Evolutionary conservation across 2,888 invertebrate species (phyloP).

Genomic region (Phortica okadai): DNA sequence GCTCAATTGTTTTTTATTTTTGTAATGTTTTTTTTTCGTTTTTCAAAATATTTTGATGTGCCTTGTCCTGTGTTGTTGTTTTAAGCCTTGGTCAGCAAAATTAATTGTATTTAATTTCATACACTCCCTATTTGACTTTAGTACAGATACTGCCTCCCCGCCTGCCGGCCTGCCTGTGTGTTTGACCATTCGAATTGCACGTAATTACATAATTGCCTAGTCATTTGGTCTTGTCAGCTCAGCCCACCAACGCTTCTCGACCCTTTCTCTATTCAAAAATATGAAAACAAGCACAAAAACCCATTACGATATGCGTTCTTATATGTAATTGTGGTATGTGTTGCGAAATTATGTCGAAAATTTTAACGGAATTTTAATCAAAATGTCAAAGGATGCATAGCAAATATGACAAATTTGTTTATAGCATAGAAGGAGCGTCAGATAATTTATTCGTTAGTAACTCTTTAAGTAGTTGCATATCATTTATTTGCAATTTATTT

Average conservation of each 20-base stretch:
- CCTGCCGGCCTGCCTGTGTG: slow-evolving; percentile 41
- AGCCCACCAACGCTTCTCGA: slow-evolving; percentile 15
- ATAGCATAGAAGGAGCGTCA: no score
- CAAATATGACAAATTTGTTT: neutral
- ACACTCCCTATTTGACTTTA: slow-evolving; percentile 27
- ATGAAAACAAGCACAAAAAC: neutral
- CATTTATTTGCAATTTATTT: no score
- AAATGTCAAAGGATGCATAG: slow-evolving; percentile 27
- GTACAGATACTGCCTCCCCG: slow-evolving; percentile 26
- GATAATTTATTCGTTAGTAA: no score
- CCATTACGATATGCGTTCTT: no score
- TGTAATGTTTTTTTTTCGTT: neutral
- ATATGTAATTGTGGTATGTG: slow-evolving; percentile 61
- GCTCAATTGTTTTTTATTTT: slow-evolving; percentile 22
- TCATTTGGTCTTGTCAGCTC: slow-evolving; percentile 64
- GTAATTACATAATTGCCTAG: slow-evolving; percentile 69
- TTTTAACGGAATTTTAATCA: slow-evolving; percentile 64
- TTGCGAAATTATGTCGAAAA: slow-evolving; percentile 55
- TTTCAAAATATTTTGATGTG: neutral
- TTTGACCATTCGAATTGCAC: slow-evolving; percentile 42
- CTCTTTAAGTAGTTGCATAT: no score
- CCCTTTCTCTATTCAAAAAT: slow-evolving; percentile 19
- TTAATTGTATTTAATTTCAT: slow-evolving; percentile 67
- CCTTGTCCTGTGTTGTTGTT: slow-evolving; percentile 2
- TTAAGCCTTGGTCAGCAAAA: slow-evolving; percentile 43